Base-by-base conservation (phyloP, 2,888 invertebrate species). In the Plebejus anna region DNA sequence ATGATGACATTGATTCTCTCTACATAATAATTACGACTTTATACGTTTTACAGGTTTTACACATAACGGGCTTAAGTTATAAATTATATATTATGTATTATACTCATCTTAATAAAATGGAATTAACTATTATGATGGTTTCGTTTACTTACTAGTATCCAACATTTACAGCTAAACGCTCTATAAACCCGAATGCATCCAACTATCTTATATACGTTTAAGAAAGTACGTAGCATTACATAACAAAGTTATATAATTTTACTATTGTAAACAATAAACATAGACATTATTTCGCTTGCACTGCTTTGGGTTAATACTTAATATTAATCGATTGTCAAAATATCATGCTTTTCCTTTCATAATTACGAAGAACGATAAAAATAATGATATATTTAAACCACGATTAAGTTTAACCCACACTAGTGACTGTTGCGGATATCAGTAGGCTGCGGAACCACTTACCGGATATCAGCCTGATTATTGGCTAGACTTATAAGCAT, bases 381-480 rank as follows among this genome's bases (percentile, higher is more conserved):
- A 11, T 13, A 4, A 13, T 13, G 13, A 51, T 51, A 51, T 42
- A 47, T 16, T 16, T 16, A 55, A 55, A 0, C 51, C 51, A 4
- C 16, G 4, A 16, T 55, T 55, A 55, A 0, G 0, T 55, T 55
- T 47, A 55, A 55, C 0, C 16, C 55, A 16, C 0, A 55, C 13
- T 55, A 55, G 55, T 0, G 0, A 59, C 0, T 36, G 32, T 32
- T 66, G 66, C 66, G 66, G 36, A 66, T 66, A 32, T 66, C 32
- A 28, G 32, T 66, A 1, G 66, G 32, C 13, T 4, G 66, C 4
- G 32, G 66, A 32, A 13, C 13, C 66, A 28, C 66, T 66, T 32
- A 66, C 32, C 32, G 32, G 11, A 28, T 11, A 32, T 66, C 66
- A 55, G 32, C 66, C 66, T 70, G 47, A 70, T 76, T 78, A 4